Percentiles rank a stretch among this genome's conserved stretches.
Conservation (phyloP, 2,113 vertebrate species). For the Zosterops pallidus region DNA sequence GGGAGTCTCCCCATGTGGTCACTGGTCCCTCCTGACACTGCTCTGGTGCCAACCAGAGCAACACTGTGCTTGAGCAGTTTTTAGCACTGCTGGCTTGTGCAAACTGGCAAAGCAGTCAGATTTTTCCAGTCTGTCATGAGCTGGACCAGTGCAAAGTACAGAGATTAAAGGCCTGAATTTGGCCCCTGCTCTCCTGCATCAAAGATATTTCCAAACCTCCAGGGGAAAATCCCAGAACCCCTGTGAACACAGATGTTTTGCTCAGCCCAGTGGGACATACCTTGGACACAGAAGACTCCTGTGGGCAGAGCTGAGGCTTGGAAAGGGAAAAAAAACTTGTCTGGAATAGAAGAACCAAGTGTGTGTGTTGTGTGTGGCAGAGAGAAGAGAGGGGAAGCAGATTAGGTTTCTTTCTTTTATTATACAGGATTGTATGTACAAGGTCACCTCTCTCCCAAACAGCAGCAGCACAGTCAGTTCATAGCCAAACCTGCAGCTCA, state of each 20-base stretch:
- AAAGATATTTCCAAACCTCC: background rate
- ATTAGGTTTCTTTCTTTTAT: slow-evolving; percentile 62
- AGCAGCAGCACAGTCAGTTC: slow-evolving; percentile 50
- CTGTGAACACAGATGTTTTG: background rate
- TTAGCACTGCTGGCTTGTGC: background rate
- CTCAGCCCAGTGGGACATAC: background rate
- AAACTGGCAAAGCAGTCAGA: background rate
- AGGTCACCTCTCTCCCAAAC: slow-evolving; percentile 50
- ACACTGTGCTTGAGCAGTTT: background rate
- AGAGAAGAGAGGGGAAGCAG: background rate
- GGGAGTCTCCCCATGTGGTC: background rate
- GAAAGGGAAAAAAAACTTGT: background rate
- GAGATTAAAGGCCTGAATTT: background rate
- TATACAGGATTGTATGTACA: slow-evolving; percentile 72
- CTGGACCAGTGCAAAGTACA: background rate
- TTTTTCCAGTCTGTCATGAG: background rate
- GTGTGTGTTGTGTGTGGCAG: too few species aligned
- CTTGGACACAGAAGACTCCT: background rate
- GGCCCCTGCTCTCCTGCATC: background rate
- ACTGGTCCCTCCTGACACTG: background rate
- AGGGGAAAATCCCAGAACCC: background rate
- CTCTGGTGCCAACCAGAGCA: background rate
- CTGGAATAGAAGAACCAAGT: background rate
- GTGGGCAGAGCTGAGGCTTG: background rate
- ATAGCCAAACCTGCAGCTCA: slow-evolving; percentile 48